Base-by-base conservation (phyloP, 2,797 vertebrate genomes). In the Erithacus rubecula region DNA sequence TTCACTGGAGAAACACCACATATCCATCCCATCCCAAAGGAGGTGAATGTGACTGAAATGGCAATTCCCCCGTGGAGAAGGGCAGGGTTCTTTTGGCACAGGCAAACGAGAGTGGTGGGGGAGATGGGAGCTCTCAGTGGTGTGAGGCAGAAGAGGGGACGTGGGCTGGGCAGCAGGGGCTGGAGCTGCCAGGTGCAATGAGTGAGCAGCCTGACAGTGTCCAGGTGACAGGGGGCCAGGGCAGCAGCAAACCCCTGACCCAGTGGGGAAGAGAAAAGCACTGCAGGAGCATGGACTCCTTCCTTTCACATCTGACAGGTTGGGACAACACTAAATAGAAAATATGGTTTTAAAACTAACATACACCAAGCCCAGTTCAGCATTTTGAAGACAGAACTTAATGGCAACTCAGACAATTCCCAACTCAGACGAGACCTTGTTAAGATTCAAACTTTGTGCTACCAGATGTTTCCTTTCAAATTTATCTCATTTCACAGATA, bases 131-230 rank as follows among this genome's bases (percentile, higher is more conserved):
- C 43, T 93, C 83, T 87, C 64, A 56, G 14, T 76, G 43, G 34
- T 3, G 14, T 36, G 67, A 82, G 68, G 46, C 39, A 78, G 71
- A 21, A 32, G 47, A 41, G 65, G 56, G 60, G 68, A 39, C 2
- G 29, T 2, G 59, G 55, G 32, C 20, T 32, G 87, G 75, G 86
- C 81, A 76, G 87, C 81, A 90, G 52, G 75, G 59, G 51, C 64
- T 36, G 12, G 16, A 37, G 51, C 63, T 94, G 90, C 76, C 89
- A 88, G 74, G 75, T 8, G 44, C 36, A 83, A 84, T 51, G 75
- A 12, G 55, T 22, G 68, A 90, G 90, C 76, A 90, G 76, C 74
- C 56, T 94, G 75, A 95, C 70, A n/a, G n/a, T n/a, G n/a, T 87
- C 37, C 51, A 68, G 30, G 4, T 89, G 94, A 95, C 89, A 95